Evolutionary conservation across 2,113 vertebrate species (phyloP).

Genomic region (Microcebus lehilahytsara): DNA sequence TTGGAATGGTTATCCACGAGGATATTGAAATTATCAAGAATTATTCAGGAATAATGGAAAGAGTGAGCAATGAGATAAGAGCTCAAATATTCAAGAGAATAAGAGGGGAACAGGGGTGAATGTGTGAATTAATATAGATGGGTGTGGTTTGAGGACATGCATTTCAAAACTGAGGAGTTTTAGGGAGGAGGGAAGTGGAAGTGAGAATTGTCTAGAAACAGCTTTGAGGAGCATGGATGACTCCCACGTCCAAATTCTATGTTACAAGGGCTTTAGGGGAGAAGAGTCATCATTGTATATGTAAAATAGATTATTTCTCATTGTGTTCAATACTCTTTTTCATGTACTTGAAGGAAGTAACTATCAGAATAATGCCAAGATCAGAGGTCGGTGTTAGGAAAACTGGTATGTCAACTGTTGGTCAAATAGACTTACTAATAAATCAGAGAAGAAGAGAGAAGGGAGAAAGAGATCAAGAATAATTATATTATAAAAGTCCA

Average conservation of each 20-base stretch:
- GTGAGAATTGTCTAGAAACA: neutral
- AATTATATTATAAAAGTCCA: neutral
- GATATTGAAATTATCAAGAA: neutral
- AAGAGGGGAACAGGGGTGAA: neutral
- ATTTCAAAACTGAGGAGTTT: neutral
- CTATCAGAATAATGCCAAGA: neutral
- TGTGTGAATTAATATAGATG: neutral
- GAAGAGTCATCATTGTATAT: neutral
- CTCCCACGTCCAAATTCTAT: neutral
- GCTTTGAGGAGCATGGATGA: neutral
- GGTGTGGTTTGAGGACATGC: neutral
- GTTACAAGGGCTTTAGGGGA: accelerated
- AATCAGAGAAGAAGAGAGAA: neutral
- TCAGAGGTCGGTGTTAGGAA: neutral
- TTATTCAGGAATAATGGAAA: neutral
- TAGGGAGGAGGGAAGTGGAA: neutral
- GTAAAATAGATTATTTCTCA: neutral
- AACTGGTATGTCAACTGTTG: neutral
- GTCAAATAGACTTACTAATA: neutral
- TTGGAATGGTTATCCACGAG: neutral
- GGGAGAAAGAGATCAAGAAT: neutral
- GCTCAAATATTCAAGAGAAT: neutral
- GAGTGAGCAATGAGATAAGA: neutral
- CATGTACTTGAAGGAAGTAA: neutral
- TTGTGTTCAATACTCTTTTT: neutral